Percentiles rank a stretch among this genome's conserved stretches.
phyloP scores from a whole-genome alignment of 2,113 vertebrate genomes.

The Thunnus thynnus region DNA sequence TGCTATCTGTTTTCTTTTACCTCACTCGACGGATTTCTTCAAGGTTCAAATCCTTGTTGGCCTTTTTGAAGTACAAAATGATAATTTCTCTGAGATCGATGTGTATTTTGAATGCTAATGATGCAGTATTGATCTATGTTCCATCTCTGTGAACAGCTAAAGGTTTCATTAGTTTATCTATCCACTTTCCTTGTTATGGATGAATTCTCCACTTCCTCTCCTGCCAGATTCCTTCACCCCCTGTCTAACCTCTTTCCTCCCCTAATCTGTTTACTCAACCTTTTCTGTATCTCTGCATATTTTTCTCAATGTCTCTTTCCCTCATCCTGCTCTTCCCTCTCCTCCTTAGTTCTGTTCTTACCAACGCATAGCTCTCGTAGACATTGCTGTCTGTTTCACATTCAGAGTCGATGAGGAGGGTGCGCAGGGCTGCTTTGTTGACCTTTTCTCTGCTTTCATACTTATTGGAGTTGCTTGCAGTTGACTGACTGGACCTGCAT shows the following conservation, averaged over 20 bases:
- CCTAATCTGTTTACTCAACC: conserved; percentile 61
- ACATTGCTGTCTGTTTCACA: conserved; percentile 80
- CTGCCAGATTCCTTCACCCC: conserved; percentile 58
- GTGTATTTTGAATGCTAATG: conserved; percentile 79
- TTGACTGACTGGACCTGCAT: conserved; percentile 73
- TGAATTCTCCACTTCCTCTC: conserved; percentile 67
- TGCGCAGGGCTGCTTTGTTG: conserved; percentile 76
- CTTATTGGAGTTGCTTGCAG: conserved; percentile 74
- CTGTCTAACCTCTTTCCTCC: conserved; percentile 40
- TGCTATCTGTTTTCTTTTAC: conserved; percentile 56
- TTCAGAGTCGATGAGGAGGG: conserved; percentile 82
- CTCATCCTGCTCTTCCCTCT: conserved; percentile 1
- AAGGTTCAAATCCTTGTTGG: conserved; percentile 67
- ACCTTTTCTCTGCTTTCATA: conserved; percentile 80
- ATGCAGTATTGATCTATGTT: conserved; percentile 74
- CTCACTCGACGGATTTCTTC: conserved; percentile 63
- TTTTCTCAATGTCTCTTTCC: conserved; percentile 30
- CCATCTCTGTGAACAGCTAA: conserved; percentile 64
- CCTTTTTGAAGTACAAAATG: conserved; percentile 76
- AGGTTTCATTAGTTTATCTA: conserved; percentile 74
- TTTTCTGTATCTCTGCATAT: conserved; percentile 47
- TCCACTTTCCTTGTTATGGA: conserved; percentile 67
- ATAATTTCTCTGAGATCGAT: conserved; percentile 71
- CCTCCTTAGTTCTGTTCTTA: conserved; percentile 56
- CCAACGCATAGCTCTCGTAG: conserved; percentile 79